phyloP scores from a whole-genome alignment of 2,113 vertebrate genomes.

The Hyla sarda region DNA sequence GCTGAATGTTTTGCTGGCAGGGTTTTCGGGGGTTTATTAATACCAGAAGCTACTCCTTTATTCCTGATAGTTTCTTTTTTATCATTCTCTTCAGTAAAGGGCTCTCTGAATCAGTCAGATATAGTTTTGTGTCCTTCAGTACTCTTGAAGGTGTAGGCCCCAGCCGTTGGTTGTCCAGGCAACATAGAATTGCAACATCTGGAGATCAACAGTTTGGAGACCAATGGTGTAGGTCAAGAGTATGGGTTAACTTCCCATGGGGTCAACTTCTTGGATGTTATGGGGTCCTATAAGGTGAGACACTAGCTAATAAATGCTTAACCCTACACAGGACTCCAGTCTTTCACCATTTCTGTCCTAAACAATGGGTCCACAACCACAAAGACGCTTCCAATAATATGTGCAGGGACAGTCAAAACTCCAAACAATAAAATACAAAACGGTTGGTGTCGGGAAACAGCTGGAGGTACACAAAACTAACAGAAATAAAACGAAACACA shows the following conservation, averaged over 20 bases:
- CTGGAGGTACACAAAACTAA: no score
- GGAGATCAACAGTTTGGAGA: no score
- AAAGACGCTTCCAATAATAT: no score
- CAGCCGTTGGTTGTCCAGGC: no score
- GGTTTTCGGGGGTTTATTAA: conserved; percentile 7
- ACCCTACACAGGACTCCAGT: not conserved
- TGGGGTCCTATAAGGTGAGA: not conserved
- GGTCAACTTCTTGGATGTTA: not conserved
- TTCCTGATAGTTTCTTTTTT: not conserved
- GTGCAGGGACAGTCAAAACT: no score
- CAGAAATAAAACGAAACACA: no score
- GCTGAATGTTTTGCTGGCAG: conserved; percentile 27
- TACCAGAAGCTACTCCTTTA: not conserved
- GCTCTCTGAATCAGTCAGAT: not conserved
- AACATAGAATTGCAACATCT: no score
- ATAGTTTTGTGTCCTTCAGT: not conserved
- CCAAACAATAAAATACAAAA: no score
- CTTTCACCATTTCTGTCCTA: no score
- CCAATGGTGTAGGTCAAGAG: not conserved
- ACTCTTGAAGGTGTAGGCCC: not conserved
- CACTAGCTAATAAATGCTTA: not conserved
- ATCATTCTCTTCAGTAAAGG: not conserved
- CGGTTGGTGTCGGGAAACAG: no score
- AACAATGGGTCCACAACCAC: no score
- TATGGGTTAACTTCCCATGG: not conserved